Conservation (phyloP, 2,888 invertebrate genomes). For the Hylaea fasciaria region DNA sequence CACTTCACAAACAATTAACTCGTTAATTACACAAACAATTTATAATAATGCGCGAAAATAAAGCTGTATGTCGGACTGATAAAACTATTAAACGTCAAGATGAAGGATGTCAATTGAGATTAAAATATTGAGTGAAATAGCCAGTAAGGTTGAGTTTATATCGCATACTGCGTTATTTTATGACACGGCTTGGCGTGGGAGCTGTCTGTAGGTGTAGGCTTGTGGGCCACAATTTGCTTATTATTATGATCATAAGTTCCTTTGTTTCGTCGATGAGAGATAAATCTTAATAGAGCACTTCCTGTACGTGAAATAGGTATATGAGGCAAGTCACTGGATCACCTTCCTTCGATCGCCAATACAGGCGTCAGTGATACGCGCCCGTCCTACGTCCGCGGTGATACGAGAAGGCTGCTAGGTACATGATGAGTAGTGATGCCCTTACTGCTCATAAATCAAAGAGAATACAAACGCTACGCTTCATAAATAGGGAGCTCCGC, state of each 20-base stretch:
- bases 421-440: no score
- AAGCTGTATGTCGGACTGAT: constrained; percentile 14
- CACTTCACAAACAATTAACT: constrained; percentile 30
- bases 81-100: constrained; percentile 31
- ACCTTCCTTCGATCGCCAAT: neutral
- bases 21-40: constrained; percentile 46
- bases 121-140: constrained; percentile 30
- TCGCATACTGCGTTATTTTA: constrained; percentile 68
- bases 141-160: constrained; percentile 56
- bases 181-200: constrained; percentile 67
- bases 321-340: neutral
- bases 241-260: constrained; percentile 61
- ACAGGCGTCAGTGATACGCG: neutral
- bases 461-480: no score
- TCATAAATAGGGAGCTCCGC: no score
- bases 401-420: no score
- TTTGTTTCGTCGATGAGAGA: constrained; percentile 40
- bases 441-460: no score
- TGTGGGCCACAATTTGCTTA: constrained; percentile 31
- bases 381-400: no score
- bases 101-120: constrained; percentile 47
- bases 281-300: constrained; percentile 20
- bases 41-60: constrained; percentile 36
- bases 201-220: constrained; percentile 64
- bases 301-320: constrained; percentile 19